Base-by-base conservation (phyloP, 2,888 invertebrate genomes). In the Pandemis corylana region DNA sequence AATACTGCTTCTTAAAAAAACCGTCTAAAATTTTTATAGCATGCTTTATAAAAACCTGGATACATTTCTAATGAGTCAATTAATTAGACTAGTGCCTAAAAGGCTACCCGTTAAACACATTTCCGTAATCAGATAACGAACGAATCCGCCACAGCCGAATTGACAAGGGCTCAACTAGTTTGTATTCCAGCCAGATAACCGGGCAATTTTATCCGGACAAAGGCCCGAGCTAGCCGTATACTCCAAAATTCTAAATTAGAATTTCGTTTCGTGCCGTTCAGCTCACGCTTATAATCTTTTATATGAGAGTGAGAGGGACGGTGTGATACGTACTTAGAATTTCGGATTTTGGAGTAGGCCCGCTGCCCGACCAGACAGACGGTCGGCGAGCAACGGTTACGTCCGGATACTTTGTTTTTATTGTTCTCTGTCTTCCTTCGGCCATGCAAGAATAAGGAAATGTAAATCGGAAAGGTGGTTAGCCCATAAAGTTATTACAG, bases 171-270 rank as follows among this genome's bases (percentile, higher is more conserved):
- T 72, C 76, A 76, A 77, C 68, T 72, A 75, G 76, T 81, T 79
- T 79, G 85, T 85, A 87, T 83, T 84, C 89, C 82, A 79, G 89
- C 89, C 92, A 91, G 91, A 90, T 91, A 89, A 87, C 87, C 84
- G 83, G 81, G 85, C 87, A 87, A 90, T 91, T 89, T 84, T 80
- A 81, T 71, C 81, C 82, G 81, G 79, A 66, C 75, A 72, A 82
- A 81, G 79, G 81, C 80, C 76, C 79, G 80, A 78, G 77, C 51
- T 51, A n/a, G 15, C 53, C 53, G 2, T 53, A 5, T 53, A 53
- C 53, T 53, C 5, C 53, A n/a, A 53, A 53, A n/a, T 15, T 5
- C 15, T 15, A n/a, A 53, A 53, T 15, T 53, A 5, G 53, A 53
- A 15, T n/a, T 53, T 53, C 53, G 53, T 53, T n/a, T 53, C 53